Base-by-base conservation (phyloP, 35 echinoderm and acorn worm species). In the Lytechinus pictus region DNA sequence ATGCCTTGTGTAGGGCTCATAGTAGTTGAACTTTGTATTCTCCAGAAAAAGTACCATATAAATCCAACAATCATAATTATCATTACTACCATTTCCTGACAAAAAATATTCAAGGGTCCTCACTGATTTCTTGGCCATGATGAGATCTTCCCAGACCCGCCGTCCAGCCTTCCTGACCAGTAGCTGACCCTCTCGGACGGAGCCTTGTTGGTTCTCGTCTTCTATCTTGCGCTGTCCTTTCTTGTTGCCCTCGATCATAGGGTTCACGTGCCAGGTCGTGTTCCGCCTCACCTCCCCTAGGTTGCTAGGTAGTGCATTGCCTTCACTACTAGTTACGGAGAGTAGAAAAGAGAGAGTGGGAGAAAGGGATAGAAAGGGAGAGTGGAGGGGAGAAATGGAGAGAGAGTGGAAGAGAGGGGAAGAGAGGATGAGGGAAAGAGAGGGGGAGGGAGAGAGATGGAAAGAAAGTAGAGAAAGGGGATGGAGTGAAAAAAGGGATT, bases 191-290 rank as follows among this genome's bases (percentile, higher is more conserved):
- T 99, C 94, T 27, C 96, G 97, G 24, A 92, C 94, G 9, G 95
- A 92, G 4, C 54, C 93, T 24, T 54, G 96, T 57, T 94, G 57
- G 7, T 91, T 57, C 10, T 96, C 94, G 54, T 87, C 95, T 3
- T 89, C 87, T 86, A 95, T 88, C n/a, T 96, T 94, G 19, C 89
- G 91, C 54, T 57, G 92, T 27, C 29, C 29, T 90, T 54, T 44
- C 54, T 94, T 94, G 66, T 79, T 79, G 52, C 96, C 96, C 4
- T 92, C 95, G 88, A 61, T 89, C 94, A 99, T 86, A 4, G 97
- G 97, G 95, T 99, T 96, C 16, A 99, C 98, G 28, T 99, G 98
- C 98, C 98, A 99, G 19, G 96, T 96, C 79, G 98, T 99, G 8
- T 96, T 98, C 13, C 97, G 96, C 92, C 96, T 96, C 60, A 96